Base-by-base conservation (phyloP, 2,113 vertebrate genomes). In the Corythornis cristatus region DNA sequence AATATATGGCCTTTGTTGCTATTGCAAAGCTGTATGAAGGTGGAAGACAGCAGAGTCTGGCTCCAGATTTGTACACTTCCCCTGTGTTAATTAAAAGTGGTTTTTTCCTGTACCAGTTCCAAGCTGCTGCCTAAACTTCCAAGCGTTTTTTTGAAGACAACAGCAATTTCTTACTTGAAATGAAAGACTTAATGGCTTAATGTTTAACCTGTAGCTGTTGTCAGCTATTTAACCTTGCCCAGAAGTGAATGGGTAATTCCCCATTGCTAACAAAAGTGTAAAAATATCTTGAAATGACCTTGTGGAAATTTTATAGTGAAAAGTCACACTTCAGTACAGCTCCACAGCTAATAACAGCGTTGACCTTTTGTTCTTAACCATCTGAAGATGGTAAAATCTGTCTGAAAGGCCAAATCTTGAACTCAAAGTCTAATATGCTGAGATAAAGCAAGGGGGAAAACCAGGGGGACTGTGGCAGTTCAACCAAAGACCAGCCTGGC, bases 291-390 rank as follows among this genome's bases (percentile, higher is more conserved):
- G 2, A 83, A 89, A 83, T 82, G 60, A 94, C 82, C 93, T 96
- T 94, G 91, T 76, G 56, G 72, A 15, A 43, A 65, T 73, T 91
- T 85, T 85, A 60, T 37, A 50, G 77, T 65, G 62, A 86, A 76
- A 93, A 94, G 80, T 82, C 82, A 87, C 86, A 89, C 83, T 86
- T 90, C 83, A 93, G 81, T 90, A 96, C 93, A 90, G 65, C 42
- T 42, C 57, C 54, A 61, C 42, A 73, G 71, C 35, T 78, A 88
- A 11, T 35, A 72, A 72, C 65, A 53, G 26, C 5, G 20, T 58
- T 80, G 51, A 92, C 86, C 84, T 89, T 94, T 83, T 92, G 75
- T 94, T 91, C 84, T 76, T 56, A 62, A 64, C 50, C 67, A 46
- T 61, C 43, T 29, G 28, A 80, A 67, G 86, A 75, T 1, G 0